Evolutionary conservation across 1,140 invertebrate species (phyloP).

Genomic region (Drosophila oshimai): DNA sequence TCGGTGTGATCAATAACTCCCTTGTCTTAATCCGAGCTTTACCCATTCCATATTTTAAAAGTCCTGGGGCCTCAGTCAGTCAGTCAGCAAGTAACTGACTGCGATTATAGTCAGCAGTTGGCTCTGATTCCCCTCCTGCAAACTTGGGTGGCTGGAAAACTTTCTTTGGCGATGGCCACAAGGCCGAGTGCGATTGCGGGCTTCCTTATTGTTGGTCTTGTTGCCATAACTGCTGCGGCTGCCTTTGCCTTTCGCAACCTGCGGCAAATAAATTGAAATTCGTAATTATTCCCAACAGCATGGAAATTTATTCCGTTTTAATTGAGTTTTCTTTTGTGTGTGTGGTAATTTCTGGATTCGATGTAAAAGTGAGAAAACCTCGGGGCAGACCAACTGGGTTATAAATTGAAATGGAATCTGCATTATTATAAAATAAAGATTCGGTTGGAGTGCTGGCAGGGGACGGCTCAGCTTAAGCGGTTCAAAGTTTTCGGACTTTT

Average conservation of each 20-base stretch:
- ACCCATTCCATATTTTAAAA: constrained; percentile 15
- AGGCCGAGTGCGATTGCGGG: constrained; percentile 42
- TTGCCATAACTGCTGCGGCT: constrained; percentile 42
- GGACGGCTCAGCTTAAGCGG: not conserved
- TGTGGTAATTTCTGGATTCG: constrained; percentile 48
- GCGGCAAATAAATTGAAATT: constrained; percentile 81
- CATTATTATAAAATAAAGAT: constrained; percentile 68
- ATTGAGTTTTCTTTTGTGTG: constrained; percentile 77
- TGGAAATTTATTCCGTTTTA: constrained; percentile 79
- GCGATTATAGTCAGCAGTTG: constrained; percentile 32
- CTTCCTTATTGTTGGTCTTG: constrained; percentile 43
- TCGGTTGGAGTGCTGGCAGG: not conserved
- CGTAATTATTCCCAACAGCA: constrained; percentile 80
- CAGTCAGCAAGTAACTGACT: constrained; percentile 45
- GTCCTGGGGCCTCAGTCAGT: constrained; percentile 27
- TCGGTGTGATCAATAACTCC: constrained; percentile 1
- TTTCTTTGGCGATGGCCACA: constrained; percentile 36
- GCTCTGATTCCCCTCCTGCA: not conserved
- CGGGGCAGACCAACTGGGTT: constrained; percentile 25
- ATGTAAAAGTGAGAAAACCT: constrained; percentile 42
- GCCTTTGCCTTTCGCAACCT: constrained; percentile 66
- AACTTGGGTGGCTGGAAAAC: constrained; percentile 15
- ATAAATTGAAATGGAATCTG: constrained; percentile 74
- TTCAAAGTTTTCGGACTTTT: constrained; percentile 5
- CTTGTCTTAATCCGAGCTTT: not conserved